Evolutionary conservation across 2,888 invertebrate genomes (phyloP), one percentile per base, ranked within the genome.

Genomic region (Priocnemis perturbator): DNA sequence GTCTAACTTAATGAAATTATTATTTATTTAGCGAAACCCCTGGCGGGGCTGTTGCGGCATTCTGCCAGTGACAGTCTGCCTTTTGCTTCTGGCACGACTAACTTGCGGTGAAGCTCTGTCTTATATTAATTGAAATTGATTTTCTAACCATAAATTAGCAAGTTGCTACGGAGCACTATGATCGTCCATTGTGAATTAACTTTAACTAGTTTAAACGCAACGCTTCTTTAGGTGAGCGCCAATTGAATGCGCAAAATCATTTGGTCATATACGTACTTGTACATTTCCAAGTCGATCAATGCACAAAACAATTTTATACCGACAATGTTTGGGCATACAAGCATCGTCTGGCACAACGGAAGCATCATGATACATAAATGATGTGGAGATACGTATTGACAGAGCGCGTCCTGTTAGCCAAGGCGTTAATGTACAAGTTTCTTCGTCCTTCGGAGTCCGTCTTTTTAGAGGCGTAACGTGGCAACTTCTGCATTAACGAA

Each of bases 131-230:
- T 45, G 57, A 60, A 71, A 65, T 66, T 44, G 71, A 73, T 73
- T 65, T 68, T 26, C 64, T n/a, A 11, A 0, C 23, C 17, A 50
- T 19, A 1, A 66, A 64, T 72, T 69, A 57, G 68, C 55, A 64
- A 59, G 20, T 52, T 11, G 14, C 37, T 37, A 9, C 37, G 4
- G 37, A 9, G 60, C 60, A 64, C 58, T 9, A 19, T 9, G 50
- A 1, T 17, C 50, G 50, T 72, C 66, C 66, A 73, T 72, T 74
- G 52, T 52, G 67, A 73, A 69, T 73, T 74, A 69, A 74, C 69
- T 72, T 69, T 65, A 65, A 71, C 67, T 60, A 65, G 52, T 5
- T 11, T 7, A 9, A 14, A 59, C 52, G 14, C 48, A 59, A 48
- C 26, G 26, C 26, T 26, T 59, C 20, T 17, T 47, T 7, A 55